Percentiles rank a stretch among this genome's conserved stretches.
Conservation (phyloP, 2,888 invertebrate genomes). For the Pantelozetes paolii region DNA sequence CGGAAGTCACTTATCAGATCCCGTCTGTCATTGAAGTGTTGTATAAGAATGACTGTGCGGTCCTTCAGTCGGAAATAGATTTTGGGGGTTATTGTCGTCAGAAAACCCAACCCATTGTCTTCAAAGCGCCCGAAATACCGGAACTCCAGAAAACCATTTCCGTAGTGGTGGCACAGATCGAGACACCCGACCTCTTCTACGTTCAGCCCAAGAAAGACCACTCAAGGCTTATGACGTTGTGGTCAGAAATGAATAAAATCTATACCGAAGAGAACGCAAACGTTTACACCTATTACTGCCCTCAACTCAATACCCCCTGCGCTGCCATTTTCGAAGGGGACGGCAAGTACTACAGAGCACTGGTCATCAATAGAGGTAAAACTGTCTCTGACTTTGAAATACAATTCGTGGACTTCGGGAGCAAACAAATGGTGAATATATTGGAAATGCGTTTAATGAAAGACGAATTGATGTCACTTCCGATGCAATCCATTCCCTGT, state of each 20-base stretch:
- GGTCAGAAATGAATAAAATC: neutral
- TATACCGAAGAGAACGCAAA: slow-evolving; percentile 3
- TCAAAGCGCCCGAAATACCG: neutral
- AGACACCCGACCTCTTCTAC: slow-evolving; percentile 23
- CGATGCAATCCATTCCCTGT: slow-evolving; percentile 4
- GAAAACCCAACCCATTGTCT: too few relatives aligned
- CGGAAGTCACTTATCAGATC: neutral
- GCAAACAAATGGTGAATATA: neutral
- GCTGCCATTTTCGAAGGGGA: slow-evolving; percentile 3
- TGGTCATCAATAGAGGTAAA: neutral
- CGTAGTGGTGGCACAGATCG: slow-evolving; percentile 11
- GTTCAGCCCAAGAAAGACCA: slow-evolving; percentile 4
- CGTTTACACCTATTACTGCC: slow-evolving; percentile 20
- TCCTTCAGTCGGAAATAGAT: neutral
- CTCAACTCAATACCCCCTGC: slow-evolving; percentile 3
- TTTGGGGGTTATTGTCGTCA: neutral
- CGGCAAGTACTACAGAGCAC: neutral
- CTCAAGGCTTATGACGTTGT: neutral
- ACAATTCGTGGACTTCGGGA: slow-evolving; percentile 29
- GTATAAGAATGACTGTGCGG: neutral
- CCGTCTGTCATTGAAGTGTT: neutral
- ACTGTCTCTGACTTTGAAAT: neutral
- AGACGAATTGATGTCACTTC: neutral
- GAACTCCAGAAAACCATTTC: neutral
- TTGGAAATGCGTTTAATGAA: neutral